Evolutionary conservation across 1,140 invertebrate genomes (phyloP).

Genomic region (Phortica variegata): DNA sequence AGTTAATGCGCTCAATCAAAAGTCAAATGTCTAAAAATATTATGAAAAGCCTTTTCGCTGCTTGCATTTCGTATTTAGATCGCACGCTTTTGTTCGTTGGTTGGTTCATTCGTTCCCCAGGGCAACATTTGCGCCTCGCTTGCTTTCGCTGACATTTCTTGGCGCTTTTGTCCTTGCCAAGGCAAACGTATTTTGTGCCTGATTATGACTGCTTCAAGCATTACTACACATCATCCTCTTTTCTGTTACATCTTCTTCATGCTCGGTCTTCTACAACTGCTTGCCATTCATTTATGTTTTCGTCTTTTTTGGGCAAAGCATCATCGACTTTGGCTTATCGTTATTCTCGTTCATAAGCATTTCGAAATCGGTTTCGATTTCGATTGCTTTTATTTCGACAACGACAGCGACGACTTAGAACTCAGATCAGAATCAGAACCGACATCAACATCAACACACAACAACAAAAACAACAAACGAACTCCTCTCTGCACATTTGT

Average conservation of each 20-base stretch:
- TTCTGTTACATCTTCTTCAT: slow-evolving; percentile 12
- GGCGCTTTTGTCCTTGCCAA: slow-evolving; percentile 14
- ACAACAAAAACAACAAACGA: too few species aligned
- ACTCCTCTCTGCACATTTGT: too few species aligned
- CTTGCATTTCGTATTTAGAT: too few species aligned
- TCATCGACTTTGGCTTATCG: too few species aligned
- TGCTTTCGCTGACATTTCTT: slow-evolving; percentile 1
- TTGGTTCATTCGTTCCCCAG: slow-evolving; percentile 8
- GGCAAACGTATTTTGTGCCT: slow-evolving; percentile 7
- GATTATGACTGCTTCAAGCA: slow-evolving; percentile 9
- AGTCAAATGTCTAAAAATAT: slow-evolving; percentile 54
- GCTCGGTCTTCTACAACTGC: slow-evolving; percentile 24
- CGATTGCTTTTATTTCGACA: too few species aligned
- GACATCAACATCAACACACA: too few species aligned
- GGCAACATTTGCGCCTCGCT: neutral
- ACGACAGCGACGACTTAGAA: too few species aligned
- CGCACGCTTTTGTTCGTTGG: too few species aligned
- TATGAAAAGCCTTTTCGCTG: slow-evolving; percentile 43
- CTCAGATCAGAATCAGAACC: too few species aligned
- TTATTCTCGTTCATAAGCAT: too few species aligned
- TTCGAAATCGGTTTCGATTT: too few species aligned
- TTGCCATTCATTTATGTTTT: slow-evolving; percentile 47
- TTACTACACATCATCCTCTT: slow-evolving; percentile 12
- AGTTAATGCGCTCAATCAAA: slow-evolving; percentile 54
- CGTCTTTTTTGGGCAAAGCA: neutral